A percentile compares a stretch with the other conserved stretches of the same genome.
Conservation (phyloP, 1,140 invertebrate species). For the Conus ventricosus region DNA sequence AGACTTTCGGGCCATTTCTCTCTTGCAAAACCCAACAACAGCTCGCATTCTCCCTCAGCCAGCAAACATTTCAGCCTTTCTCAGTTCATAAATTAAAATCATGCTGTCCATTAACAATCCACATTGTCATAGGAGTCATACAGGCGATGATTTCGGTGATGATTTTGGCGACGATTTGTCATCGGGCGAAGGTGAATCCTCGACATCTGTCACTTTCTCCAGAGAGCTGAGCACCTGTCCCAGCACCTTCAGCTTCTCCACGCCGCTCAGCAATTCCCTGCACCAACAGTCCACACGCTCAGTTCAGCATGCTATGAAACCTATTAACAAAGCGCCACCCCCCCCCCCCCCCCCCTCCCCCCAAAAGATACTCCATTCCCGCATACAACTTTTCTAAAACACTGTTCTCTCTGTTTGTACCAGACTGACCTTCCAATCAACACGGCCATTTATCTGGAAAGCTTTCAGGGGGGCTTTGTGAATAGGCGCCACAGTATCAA, state of each 20-base stretch:
- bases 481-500: no score
- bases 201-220: slow-evolving; percentile 55
- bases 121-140: neutral
- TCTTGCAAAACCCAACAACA: no score
- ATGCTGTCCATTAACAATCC: neutral
- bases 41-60: no score
- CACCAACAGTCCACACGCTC: slow-evolving; percentile 12
- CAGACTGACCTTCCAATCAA: no score
- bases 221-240: slow-evolving; percentile 58
- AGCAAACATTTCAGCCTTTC: neutral
- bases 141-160: neutral
- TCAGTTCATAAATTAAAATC: neutral
- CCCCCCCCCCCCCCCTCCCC: no score
- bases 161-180: slow-evolving; percentile 26
- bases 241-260: slow-evolving; percentile 59
- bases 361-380: no score
- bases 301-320: neutral
- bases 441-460: no score
- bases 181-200: slow-evolving; percentile 28
- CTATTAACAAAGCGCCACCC: no score
- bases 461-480: no score
- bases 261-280: slow-evolving; percentile 60
- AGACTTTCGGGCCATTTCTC: no score
- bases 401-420: no score
- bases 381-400: no score